Conservation (phyloP, 2,113 vertebrate species). For the Triplophysa siluroides region DNA sequence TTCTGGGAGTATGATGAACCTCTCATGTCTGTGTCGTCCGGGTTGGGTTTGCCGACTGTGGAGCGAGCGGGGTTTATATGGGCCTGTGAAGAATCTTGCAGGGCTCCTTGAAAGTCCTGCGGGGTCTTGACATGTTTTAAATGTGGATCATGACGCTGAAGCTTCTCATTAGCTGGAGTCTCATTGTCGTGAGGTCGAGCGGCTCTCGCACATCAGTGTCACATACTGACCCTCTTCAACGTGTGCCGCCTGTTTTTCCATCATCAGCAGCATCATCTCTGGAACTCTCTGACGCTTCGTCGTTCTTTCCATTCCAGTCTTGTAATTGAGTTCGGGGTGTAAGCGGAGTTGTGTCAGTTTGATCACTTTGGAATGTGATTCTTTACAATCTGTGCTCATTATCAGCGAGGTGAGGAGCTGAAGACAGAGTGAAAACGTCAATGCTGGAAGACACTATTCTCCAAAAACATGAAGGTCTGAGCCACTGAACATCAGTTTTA, state of each 20-base stretch:
- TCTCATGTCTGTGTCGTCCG: constrained; percentile 67
- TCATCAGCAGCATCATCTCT: constrained; percentile 40
- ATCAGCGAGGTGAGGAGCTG: too few relatives aligned
- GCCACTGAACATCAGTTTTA: too few relatives aligned
- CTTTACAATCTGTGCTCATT: too few relatives aligned
- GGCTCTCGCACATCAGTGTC: constrained; percentile 59
- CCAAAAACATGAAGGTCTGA: too few relatives aligned
- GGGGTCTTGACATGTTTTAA: constrained; percentile 70
- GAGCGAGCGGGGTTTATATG: constrained; percentile 63
- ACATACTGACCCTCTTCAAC: constrained; percentile 68
- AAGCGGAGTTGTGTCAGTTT: too few relatives aligned
- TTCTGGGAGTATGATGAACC: constrained; percentile 74
- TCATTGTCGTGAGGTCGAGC: constrained; percentile 66
- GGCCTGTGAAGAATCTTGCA: constrained; percentile 67
- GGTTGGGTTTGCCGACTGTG: constrained; percentile 12
- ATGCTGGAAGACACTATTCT: too few relatives aligned
- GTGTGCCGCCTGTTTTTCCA: constrained; percentile 59
- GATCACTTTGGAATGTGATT: too few relatives aligned
- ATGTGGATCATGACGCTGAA: constrained; percentile 68
- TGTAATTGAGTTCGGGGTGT: too few relatives aligned
- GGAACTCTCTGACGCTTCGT: neutral
- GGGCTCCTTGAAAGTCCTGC: constrained; percentile 66
- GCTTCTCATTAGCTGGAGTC: constrained; percentile 69
- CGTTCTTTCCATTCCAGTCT: neutral
- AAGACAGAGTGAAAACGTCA: too few relatives aligned